These are phyloP conservation scores for Ruditapes philippinarum DNA, from an alignment of 1,140 invertebrate species.

Conservation along the genomic window DNA sequence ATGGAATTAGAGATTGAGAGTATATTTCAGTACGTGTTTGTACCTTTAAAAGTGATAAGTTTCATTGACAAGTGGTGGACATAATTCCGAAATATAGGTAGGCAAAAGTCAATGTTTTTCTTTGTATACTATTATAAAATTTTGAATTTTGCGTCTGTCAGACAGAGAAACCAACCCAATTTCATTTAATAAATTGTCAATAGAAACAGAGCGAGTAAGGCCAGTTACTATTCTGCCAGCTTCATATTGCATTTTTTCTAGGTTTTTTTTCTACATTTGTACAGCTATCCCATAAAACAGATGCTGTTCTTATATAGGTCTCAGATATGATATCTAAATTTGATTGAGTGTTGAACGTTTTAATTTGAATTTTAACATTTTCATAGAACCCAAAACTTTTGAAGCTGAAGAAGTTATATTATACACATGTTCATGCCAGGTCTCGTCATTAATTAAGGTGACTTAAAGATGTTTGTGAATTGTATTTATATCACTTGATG, in stretches of 20 bases:
- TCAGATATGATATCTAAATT: slow-evolving; percentile 16
- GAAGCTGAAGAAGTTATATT: slow-evolving; percentile 25
- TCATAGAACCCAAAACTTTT: slow-evolving; percentile 4
- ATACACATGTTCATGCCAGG: slow-evolving; percentile 15
- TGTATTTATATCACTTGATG: slow-evolving; percentile 1
- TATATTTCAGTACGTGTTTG: background rate
- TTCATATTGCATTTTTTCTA: slow-evolving; percentile 30
- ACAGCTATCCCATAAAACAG: slow-evolving; percentile 35
- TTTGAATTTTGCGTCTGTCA: background rate
- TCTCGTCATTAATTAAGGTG: slow-evolving; percentile 1
- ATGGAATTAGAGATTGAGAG: background rate
- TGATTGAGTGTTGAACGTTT: slow-evolving; percentile 38
- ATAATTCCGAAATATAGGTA: background rate
- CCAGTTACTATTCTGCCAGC: slow-evolving; percentile 36
- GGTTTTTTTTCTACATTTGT: slow-evolving; percentile 21
- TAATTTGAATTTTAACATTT: slow-evolving; percentile 29
- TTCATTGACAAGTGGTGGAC: background rate
- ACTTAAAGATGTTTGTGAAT: background rate
- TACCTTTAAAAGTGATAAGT: background rate
- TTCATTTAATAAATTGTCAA: background rate
- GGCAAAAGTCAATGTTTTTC: background rate
- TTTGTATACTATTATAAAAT: background rate
- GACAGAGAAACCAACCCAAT: background rate
- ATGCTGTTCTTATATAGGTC: slow-evolving; percentile 42
- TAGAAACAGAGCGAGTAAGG: background rate